Evolutionary conservation across 2,797 vertebrate genomes (phyloP), one percentile per base, ranked within the genome.

Genomic region (Molothrus aeneus): DNA sequence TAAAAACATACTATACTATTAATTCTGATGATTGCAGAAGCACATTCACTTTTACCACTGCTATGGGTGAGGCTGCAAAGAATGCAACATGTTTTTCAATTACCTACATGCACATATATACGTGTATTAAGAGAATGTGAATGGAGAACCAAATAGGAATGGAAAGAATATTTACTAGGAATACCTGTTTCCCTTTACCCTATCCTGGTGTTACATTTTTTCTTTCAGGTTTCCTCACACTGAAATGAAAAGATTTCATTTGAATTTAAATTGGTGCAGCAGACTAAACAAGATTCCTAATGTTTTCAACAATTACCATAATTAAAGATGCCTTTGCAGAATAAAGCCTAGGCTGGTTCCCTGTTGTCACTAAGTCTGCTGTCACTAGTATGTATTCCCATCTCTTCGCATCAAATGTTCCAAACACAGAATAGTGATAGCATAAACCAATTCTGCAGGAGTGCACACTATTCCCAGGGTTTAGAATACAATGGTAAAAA

Each of bases 291-390:
- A 59, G 43, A 91, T 50, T 78, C 22, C 24, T 42, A 34, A 22
- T 72, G 66, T 79, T 92, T 92, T 80, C 72, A 93, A 69, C 26
- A 78, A 92, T 90, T 93, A 90, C 45, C 74, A 82, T 75, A 95
- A 96, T 88, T 88, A 92, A 86, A 92, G 48, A 83, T 22, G 81
- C 34, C 56, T 80, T 73, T 66, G 63, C 63, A 91, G 72, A 93
- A 91, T 59, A 92, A 95, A 88, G 80, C 29, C 51, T 59, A 36
- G 42, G 65, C 36, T 88, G 20, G n/a, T 75, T 86, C 54, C 78
- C 50, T 75, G 28, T 17, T 86, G 82, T 72, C 72, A 36, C 48
- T 21, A 47, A 31, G 56, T 63, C 65, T 78, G 40, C n/a, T 70
- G 59, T 56, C 70, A 45, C 75, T 70, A 72, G 59, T 25, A 65